Evolutionary conservation across 2,113 vertebrate genomes (phyloP).

Genomic region (Strix aluco): DNA sequence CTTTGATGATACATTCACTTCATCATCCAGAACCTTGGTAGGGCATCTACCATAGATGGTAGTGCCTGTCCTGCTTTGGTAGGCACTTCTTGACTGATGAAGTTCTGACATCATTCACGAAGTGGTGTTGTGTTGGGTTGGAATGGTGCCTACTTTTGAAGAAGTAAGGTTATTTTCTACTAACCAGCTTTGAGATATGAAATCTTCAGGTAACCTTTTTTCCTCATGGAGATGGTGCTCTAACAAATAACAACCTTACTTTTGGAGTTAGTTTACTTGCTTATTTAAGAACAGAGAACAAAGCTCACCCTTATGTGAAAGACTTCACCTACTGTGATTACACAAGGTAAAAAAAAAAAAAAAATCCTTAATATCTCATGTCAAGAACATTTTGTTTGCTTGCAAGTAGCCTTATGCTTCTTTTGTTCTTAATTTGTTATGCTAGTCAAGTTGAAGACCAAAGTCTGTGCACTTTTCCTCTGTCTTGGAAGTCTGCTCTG

Average conservation of each 20-base stretch:
- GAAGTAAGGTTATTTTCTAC: neutral
- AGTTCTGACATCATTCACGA: neutral
- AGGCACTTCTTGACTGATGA: neutral
- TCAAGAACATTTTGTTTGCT: neutral
- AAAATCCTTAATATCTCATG: neutral
- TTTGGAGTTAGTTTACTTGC: neutral
- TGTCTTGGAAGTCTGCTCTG: neutral
- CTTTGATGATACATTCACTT: neutral
- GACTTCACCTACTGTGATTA: neutral
- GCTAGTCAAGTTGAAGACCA: neutral
- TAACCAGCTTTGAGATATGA: neutral
- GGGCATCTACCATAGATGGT: neutral
- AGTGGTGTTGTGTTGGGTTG: neutral
- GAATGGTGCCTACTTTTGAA: neutral
- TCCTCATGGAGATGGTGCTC: neutral
- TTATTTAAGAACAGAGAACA: neutral
- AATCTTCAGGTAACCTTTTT: neutral
- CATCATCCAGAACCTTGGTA: neutral
- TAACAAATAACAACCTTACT: neutral
- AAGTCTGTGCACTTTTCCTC: neutral
- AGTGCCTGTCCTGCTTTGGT: neutral
- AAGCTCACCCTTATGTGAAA: neutral
- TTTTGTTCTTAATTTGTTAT: neutral
- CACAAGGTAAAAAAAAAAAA: neutral
- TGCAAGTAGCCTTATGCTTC: neutral